phyloP scores from a whole-genome alignment of 1,140 invertebrate species.

The Panulirus ornatus region DNA sequence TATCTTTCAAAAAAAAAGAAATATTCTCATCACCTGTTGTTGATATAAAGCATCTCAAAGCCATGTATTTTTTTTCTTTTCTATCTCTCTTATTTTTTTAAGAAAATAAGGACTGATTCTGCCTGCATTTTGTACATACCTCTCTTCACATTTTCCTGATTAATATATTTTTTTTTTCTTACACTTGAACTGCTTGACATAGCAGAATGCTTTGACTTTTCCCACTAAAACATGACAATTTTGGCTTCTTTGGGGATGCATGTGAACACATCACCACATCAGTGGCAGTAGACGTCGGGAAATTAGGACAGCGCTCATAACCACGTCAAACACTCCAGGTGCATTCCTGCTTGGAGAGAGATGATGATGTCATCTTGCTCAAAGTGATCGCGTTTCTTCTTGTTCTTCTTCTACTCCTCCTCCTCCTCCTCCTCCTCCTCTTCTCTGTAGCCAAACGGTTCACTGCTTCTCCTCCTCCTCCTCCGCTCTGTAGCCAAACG shows the following conservation, averaged over 20 bases:
- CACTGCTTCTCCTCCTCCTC: too few species aligned
- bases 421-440: too few species aligned
- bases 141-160: conserved; percentile 66
- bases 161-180: too few species aligned
- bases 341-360: too few species aligned
- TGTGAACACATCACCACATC: conserved; percentile 62
- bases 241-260: conserved; percentile 71
- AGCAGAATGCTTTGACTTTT: conserved; percentile 72
- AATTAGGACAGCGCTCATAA: too few species aligned
- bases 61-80: conserved; percentile 51
- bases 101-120: conserved; percentile 51
- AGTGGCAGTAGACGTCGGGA: conserved; percentile 58
- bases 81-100: too few species aligned
- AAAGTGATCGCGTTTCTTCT: too few species aligned
- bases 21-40: conserved; percentile 3
- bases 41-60: conserved; percentile 35
- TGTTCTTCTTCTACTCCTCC: too few species aligned
- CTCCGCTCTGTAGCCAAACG: too few species aligned
- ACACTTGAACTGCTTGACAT: conserved; percentile 66
- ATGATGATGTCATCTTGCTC: too few species aligned
- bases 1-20: conserved; percentile 44
- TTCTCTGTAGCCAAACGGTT: too few species aligned
- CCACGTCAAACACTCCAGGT: too few species aligned
- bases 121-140: conserved; percentile 69
- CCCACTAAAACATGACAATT: conserved; percentile 70